phyloP scores from a whole-genome alignment of 2,113 vertebrate genomes.

The Taurulus bubalis region DNA sequence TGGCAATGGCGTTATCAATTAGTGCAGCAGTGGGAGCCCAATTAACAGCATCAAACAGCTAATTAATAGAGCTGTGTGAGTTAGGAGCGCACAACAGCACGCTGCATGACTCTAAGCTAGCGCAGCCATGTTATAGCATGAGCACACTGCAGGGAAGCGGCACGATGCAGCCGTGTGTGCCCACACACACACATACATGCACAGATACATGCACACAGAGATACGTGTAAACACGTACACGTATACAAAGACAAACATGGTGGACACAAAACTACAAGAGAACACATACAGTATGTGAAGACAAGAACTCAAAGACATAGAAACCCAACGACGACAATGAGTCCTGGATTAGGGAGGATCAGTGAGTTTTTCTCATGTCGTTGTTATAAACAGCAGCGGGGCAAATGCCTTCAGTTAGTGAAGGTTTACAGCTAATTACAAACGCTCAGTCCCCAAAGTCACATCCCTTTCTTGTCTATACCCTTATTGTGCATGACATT shows the following conservation, averaged over 20 bases:
- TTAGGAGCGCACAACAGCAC: conserved; percentile 74
- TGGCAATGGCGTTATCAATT: conserved; percentile 86
- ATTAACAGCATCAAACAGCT: conserved; percentile 89
- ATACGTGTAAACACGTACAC: conserved; percentile 5
- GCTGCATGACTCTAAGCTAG: conserved; percentile 69
- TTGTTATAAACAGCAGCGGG: not conserved
- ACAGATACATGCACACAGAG: not conserved
- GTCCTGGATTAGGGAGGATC: not conserved
- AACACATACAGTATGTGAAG: not conserved
- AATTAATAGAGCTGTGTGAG: conserved; percentile 87
- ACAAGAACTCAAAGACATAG: not conserved
- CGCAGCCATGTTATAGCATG: conserved; percentile 56
- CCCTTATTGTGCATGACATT: not conserved
- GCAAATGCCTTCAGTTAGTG: not conserved
- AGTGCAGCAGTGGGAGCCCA: conserved; percentile 88
- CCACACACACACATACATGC: not conserved
- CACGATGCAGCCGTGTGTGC: conserved; percentile 4
- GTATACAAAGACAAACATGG: not conserved
- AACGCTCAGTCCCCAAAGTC: not conserved
- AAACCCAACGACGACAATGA: not conserved
- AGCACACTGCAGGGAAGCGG: conserved; percentile 41
- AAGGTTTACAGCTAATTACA: not conserved
- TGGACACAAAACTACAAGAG: not conserved
- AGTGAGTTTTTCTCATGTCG: not conserved
- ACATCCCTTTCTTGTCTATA: not conserved